Evolutionary conservation across 2,797 vertebrate species (phyloP).

Genomic region (Periophthalmus magnuspinnatus): DNA sequence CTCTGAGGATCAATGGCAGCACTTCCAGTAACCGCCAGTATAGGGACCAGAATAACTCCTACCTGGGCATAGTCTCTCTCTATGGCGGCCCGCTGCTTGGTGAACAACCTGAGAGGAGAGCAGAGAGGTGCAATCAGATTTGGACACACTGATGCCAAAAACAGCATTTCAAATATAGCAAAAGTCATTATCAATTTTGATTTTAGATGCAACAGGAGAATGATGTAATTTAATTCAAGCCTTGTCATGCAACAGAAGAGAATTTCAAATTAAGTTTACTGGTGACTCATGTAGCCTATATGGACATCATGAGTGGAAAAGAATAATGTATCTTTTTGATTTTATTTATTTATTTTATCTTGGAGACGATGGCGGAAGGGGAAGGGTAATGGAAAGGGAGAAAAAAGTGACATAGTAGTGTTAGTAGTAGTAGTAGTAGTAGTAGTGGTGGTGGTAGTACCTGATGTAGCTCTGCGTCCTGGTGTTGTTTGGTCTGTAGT

Average conservation of each 20-base stretch:
- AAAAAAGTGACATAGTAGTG: no score
- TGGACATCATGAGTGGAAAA: no score
- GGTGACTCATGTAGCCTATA: no score
- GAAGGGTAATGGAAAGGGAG: no score
- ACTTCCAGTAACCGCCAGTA: slow-evolving; percentile 39
- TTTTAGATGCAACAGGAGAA: neutral
- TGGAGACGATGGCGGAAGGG: no score
- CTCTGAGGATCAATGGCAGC: slow-evolving; percentile 39
- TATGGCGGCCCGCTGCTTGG: slow-evolving; percentile 85
- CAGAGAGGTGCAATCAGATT: neutral
- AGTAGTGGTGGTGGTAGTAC: neutral
- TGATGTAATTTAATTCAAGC: neutral
- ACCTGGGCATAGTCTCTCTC: slow-evolving; percentile 91
- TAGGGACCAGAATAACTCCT: slow-evolving; percentile 53
- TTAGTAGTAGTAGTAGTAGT: no score
- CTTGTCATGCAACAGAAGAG: no score
- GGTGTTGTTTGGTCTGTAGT: slow-evolving; percentile 81
- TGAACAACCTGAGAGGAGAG: slow-evolving; percentile 79
- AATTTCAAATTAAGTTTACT: no score
- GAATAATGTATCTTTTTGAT: no score
- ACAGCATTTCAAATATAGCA: neutral
- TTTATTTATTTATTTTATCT: no score
- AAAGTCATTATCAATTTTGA: neutral
- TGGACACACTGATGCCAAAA: neutral
- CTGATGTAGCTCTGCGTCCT: slow-evolving; percentile 69